Base-by-base conservation (phyloP, 1,140 invertebrate genomes). In the Mycetomoellerius zeteki region DNA sequence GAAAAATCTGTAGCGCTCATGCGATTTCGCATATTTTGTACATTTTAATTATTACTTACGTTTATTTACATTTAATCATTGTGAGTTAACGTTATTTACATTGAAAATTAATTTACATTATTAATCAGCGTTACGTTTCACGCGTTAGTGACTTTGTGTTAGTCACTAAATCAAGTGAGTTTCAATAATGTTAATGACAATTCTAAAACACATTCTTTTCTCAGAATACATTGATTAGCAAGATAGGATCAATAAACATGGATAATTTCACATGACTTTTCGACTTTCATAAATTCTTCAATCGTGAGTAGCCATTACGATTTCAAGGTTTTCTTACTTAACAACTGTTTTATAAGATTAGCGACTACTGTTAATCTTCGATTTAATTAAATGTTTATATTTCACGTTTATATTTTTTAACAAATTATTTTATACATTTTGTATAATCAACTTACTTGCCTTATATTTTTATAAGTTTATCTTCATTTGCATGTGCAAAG, bases 41-140 rank as follows among this genome's bases (percentile, higher is more conserved):
- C 47, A 81, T 47, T 81, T 69, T 60, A 58, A 47, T 65, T n/a
- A 86, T 67, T 80, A 80, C 76, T 67, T 80, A 86, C 75, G 62
- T 80, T 86, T 86, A 85, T 65, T 80, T 33, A 80, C 16, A 64
- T 27, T 58, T 27, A 62, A 87, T 67, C 54, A 54, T 81, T 27
- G 43, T 84, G 50, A 77, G 47, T 87, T 90, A 85, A 54, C 47
- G 37, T 90, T 90, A 90, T 54, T 90, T 81, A 90, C 88, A 56
- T 60, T 62, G 43, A 72, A 54, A 3, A n/a, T 90, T 90, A 90
- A 47, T 43, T 73, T 47, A 90, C 86, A 21, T 75, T 6, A 75
- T 90, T 90, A 90, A 54, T 80, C 81, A 0, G 60, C 80, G 37
- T 81, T 81, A 81, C 64, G 27, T 80, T 67, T 80, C 77, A 90